A percentile compares a stretch with the other conserved stretches of the same genome.
phyloP scores from a whole-genome alignment of 2,888 invertebrate genomes.

The Melipona bicolor region DNA sequence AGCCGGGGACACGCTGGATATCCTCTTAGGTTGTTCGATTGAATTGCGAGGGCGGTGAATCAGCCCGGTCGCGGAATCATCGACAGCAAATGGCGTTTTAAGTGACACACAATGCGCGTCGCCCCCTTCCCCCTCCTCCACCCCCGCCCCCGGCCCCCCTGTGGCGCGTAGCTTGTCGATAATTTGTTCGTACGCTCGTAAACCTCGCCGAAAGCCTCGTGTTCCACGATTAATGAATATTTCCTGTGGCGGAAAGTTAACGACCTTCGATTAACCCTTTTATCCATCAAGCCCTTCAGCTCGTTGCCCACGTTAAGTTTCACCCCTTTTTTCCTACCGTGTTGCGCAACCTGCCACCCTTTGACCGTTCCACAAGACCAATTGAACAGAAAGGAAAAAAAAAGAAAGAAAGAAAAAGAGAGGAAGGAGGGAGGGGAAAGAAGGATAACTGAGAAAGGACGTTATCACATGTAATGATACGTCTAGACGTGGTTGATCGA shows the following conservation, averaged over 20 bases:
- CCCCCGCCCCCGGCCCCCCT: too few relatives aligned
- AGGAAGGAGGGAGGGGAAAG: not conserved
- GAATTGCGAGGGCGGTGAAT: too few relatives aligned
- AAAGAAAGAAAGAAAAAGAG: not conserved
- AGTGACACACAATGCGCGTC: conserved; percentile 20
- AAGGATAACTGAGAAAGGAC: not conserved
- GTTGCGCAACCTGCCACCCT: not conserved
- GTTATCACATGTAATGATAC: conserved; percentile 34
- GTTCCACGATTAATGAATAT: conserved; percentile 49
- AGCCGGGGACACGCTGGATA: not conserved
- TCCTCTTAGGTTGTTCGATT: not conserved
- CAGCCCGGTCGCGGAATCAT: not conserved
- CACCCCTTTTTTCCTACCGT: not conserved
- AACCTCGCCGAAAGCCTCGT: conserved; percentile 27
- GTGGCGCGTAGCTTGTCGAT: not conserved
- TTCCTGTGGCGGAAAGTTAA: conserved; percentile 39
- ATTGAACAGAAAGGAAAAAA: conserved; percentile 1
- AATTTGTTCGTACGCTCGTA: conserved; percentile 30
- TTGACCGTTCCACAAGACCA: not conserved
- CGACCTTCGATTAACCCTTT: conserved; percentile 52
- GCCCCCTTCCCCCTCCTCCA: too few relatives aligned
- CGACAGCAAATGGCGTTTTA: conserved; percentile 16
- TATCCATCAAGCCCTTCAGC: conserved; percentile 24
- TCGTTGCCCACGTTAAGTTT: conserved; percentile 13
- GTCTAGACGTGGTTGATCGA: conserved; percentile 41